Base-by-base conservation (phyloP, 2,888 invertebrate genomes). In the Falcaria lacertinaria region DNA sequence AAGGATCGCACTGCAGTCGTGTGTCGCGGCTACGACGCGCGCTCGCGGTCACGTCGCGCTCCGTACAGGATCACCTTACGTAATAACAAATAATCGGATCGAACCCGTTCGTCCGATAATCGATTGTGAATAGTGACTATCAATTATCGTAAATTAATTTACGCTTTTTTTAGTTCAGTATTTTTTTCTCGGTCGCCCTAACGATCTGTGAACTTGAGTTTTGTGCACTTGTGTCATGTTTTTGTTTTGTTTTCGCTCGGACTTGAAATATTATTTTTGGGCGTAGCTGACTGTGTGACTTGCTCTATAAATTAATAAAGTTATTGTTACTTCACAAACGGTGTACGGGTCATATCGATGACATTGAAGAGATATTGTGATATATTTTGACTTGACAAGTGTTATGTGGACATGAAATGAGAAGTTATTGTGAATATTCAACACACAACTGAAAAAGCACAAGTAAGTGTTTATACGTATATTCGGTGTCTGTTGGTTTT, bases 1-100 rank as follows among this genome's bases (percentile, higher is more conserved):
- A 86, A 88, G 85, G 90, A 87, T 84, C 87, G 87, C 90, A 91
- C 84, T 89, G 88, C 89, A 88, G 89, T 89, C 91, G 91, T 82
- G 81, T 72, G 83, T 73, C 81, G 88, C 82, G 80, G 74, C 71
- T 60, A 61, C 77, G 70, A 73, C 87, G 85, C 80, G 85, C 86
- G 85, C 81, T 63, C 83, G 87, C 77, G 74, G 69, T 60, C 64
- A 69, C 72, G 69, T 58, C 68, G 63, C 70, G 73, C 66, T 66
- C 66, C 62, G 54, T 65, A 47, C 60, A 51, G 68, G 72, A 74
- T 71, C 69, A 68, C 78, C 86, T 86, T 87, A 86, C 87, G 87
- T 86, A 86, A 85, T 76, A 74, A 74, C 64, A 78, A 82, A 69
- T 80, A 72, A 84, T 81, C 79, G 78, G 76, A 80, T 80, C 77